phyloP scores from a whole-genome alignment of 2,888 invertebrate genomes.

The Andrena marginata region DNA sequence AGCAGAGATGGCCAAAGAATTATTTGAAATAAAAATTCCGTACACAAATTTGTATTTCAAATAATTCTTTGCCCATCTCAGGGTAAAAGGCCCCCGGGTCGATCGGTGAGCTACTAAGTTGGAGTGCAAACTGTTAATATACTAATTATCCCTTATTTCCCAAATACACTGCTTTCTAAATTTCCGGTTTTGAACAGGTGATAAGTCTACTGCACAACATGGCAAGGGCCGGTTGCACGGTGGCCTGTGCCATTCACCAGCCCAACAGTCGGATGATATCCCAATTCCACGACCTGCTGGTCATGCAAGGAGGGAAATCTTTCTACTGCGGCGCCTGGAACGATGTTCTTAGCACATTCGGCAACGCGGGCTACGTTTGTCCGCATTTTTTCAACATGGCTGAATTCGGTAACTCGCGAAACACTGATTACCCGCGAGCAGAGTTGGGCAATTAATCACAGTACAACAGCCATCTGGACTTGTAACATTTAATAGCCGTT shows the following conservation, averaged over 20 bases:
- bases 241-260: slow-evolving; percentile 93
- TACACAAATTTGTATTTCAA: no score
- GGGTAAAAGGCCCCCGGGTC: no score
- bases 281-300: slow-evolving; percentile 90
- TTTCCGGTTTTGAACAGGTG: slow-evolving; percentile 81
- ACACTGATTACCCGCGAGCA: no score
- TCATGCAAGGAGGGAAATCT: slow-evolving; percentile 89
- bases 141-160: no score
- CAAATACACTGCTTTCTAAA: neutral
- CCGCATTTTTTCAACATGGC: slow-evolving; percentile 93
- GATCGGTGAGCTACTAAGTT: no score
- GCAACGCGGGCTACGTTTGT: slow-evolving; percentile 88
- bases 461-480: no score
- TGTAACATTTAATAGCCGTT: no score
- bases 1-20: no score
- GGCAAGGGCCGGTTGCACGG: slow-evolving; percentile 89
- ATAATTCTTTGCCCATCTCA: no score
- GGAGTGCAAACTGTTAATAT: no score
- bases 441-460: no score
- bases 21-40: no score
- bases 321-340: slow-evolving; percentile 89
- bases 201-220: slow-evolving; percentile 88
- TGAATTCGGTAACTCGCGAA: slow-evolving; percentile 88
- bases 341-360: slow-evolving; percentile 88
- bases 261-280: slow-evolving; percentile 91